Conservation (phyloP, 2,888 invertebrate species). For the Spisula solida region DNA sequence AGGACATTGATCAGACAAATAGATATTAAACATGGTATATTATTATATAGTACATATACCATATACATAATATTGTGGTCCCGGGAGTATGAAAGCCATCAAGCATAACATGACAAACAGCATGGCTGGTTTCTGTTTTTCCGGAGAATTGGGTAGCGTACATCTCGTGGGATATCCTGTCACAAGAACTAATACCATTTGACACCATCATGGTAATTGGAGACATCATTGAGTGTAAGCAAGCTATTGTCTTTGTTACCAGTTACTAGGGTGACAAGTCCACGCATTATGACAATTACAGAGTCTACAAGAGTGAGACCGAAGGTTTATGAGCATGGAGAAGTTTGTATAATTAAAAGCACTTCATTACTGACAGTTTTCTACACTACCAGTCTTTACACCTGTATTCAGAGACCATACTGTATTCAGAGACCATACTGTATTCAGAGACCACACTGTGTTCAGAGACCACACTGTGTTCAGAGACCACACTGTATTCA, state of each 20-base stretch:
- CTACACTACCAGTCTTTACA: too few relatives aligned
- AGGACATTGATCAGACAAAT: not conserved
- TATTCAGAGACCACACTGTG: too few relatives aligned
- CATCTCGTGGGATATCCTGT: conserved; percentile 13
- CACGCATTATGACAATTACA: not conserved
- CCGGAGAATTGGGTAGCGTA: conserved; percentile 12
- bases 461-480: too few relatives aligned
- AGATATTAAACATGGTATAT: conserved; percentile 6
- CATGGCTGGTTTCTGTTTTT: conserved; percentile 5
- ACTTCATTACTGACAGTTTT: not conserved
- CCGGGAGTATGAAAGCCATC: conserved; percentile 1
- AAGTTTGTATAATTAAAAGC: conserved; percentile 7
- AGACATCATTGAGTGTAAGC: conserved; percentile 10
- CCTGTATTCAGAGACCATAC: too few relatives aligned
- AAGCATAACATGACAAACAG: conserved; percentile 20
- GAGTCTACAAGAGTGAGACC: not conserved
- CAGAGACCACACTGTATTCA: too few relatives aligned
- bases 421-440: too few relatives aligned
- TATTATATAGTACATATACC: not conserved
- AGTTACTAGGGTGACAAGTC: not conserved
- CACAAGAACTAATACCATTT: conserved; percentile 46
- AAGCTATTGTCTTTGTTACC: conserved; percentile 15
- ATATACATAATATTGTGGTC: not conserved
- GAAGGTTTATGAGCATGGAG: not conserved
- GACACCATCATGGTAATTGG: conserved; percentile 30